Percentiles rank a stretch among this genome's conserved stretches.
Conservation (phyloP, 2,888 invertebrate genomes). For the Ellobium chinense region DNA sequence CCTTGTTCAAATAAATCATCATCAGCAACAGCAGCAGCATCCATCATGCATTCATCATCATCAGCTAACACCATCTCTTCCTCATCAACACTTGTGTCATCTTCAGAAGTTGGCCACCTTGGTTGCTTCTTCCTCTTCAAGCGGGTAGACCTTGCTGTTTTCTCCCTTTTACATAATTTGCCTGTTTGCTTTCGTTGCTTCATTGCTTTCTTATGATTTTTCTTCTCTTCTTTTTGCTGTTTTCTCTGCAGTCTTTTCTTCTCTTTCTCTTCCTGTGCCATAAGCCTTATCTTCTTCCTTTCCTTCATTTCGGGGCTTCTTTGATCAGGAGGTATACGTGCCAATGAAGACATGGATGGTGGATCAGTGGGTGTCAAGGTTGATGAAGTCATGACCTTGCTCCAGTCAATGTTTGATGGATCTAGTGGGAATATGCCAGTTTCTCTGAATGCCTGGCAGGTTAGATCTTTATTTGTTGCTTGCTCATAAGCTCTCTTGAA, state of each 20-base stretch:
- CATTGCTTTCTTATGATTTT: no score
- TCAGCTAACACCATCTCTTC: no score
- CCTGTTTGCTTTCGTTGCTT: no score
- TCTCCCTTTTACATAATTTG: no score
- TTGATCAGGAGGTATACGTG: no score
- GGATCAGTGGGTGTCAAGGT: neutral
- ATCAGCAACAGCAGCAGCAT: no score
- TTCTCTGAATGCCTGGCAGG: neutral
- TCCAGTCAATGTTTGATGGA: neutral
- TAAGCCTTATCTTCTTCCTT: neutral
- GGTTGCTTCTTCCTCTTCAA: no score
- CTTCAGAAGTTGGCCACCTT: no score
- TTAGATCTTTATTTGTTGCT: neutral
- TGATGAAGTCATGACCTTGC: neutral
- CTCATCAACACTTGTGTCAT: no score
- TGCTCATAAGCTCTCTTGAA: conserved; percentile 20
- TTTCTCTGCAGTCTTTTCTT: neutral
- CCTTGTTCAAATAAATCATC: no score
- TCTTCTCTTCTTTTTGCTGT: neutral
- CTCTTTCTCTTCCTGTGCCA: neutral
- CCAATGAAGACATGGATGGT: neutral
- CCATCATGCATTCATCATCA: no score
- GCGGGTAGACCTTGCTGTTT: no score
- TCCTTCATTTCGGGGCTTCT: neutral
- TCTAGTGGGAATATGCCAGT: conserved; percentile 10